A percentile compares a stretch with the other conserved stretches of the same genome.
Conservation (phyloP, 2,113 vertebrate genomes). For the Clarias gariepinus region DNA sequence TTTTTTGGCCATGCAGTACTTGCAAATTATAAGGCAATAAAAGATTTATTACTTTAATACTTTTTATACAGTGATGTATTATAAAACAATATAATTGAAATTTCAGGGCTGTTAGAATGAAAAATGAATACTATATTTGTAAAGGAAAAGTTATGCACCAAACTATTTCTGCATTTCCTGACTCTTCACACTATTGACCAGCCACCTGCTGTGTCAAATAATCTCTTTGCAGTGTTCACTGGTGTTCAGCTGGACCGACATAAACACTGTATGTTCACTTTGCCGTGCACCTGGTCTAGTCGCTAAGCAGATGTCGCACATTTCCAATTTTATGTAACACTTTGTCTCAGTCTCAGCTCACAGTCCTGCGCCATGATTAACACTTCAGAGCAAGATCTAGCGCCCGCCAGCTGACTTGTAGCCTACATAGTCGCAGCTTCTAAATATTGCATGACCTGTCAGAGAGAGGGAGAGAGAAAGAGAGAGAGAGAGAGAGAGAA, state of each 20-base stretch:
- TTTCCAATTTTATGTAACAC: constrained; percentile 53
- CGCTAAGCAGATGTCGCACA: constrained; percentile 49
- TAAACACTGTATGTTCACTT: constrained; percentile 7
- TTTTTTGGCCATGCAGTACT: neutral
- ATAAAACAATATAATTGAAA: neutral
- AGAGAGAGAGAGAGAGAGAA: neutral
- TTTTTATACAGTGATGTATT: neutral
- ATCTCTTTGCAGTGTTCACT: neutral
- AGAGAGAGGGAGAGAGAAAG: neutral
- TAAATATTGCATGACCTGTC: constrained; percentile 53
- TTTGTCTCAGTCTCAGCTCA: constrained; percentile 30
- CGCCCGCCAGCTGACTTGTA: constrained; percentile 43
- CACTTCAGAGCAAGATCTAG: constrained; percentile 46
- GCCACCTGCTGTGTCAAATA: neutral
- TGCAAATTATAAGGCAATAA: neutral
- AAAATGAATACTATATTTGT: neutral
- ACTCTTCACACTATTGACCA: neutral
- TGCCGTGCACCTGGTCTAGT: constrained; percentile 43
- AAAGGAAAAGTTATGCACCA: neutral
- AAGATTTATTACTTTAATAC: neutral
- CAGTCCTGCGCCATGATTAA: constrained; percentile 44
- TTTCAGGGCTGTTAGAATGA: neutral
- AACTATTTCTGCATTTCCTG: neutral
- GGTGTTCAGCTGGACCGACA: neutral
- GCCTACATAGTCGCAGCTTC: constrained; percentile 23